These are phyloP conservation scores for Epirrita christyi DNA, from an alignment of 2,888 invertebrate genomes.

Conservation along the genomic window DNA sequence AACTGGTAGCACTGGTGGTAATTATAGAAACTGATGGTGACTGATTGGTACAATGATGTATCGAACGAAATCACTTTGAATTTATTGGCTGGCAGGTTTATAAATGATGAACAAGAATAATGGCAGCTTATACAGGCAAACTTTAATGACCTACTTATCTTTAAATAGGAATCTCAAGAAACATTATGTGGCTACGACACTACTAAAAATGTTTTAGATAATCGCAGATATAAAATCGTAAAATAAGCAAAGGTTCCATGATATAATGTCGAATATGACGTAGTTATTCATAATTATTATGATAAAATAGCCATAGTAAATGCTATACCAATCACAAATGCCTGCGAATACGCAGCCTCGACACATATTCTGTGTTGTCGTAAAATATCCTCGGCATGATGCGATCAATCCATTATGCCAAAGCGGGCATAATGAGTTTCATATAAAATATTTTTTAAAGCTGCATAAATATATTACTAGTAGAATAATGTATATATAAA, in stretches of 20 bases:
- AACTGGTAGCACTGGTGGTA: conserved; percentile 21
- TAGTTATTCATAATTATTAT: conserved; percentile 36
- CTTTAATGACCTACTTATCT: no score
- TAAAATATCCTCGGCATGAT: conserved; percentile 67
- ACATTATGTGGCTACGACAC: no score
- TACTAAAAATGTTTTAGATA: no score
- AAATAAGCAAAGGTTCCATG: no score
- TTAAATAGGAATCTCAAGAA: no score
- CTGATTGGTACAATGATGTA: conserved; percentile 12
- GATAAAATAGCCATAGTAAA: conserved; percentile 43
- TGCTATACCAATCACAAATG: conserved; percentile 65
- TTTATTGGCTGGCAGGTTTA: conserved; percentile 5
- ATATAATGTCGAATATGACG: conserved; percentile 31
- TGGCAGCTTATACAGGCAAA: background rate
- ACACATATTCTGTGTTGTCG: conserved; percentile 70
- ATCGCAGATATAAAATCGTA: no score
- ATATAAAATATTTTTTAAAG: background rate
- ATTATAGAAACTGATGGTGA: conserved; percentile 16
- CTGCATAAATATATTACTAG: background rate
- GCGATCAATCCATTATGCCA: conserved; percentile 48
- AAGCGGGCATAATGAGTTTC: background rate
- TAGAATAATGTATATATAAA: background rate
- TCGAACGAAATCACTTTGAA: conserved; percentile 5
- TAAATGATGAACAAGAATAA: background rate
- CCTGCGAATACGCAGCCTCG: conserved; percentile 71